Base-by-base conservation (phyloP, 2,888 invertebrate species). In the Drosophila imparisetae region DNA sequence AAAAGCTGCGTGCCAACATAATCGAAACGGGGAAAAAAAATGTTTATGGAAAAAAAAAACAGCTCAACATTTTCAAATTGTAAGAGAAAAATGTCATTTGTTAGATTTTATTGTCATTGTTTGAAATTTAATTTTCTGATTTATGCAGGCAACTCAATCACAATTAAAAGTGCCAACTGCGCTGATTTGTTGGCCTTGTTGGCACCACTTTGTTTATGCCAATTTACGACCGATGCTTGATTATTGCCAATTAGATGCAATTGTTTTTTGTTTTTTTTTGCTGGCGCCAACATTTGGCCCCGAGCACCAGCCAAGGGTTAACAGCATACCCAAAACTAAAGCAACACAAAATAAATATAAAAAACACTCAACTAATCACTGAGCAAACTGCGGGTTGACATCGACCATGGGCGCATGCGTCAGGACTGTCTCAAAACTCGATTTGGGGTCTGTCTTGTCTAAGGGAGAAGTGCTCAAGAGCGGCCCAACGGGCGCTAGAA, bases 71-170 rank as follows among this genome's bases (percentile, higher is more conserved):
- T 57, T 49, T 34, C 29, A 67, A 57, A 50, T 38, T 29, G 34
- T 21, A 24, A 32, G 63, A 53, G 58, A 34, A 54, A 60, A 83
- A 76, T 68, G 70, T 58, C 64, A 72, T 80, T 78, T 81, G 75
- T 72, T 86, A 83, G 86, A 81, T 85, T 85, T 85, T 86, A 87
- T 87, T 89, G 87, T 75, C 58, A 63, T 72, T 84, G 80, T 87
- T 82, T 73, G 84, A 74, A 81, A 83, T 88, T 89, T 86, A 81
- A 86, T 90, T 87, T 83, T 72, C 64, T 88, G 90, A 87, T 87
- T 87, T 90, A 87, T 90, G 84, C 79, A 67, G 63, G 55, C 74
- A 83, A 80, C 81, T 87, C 87, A 89, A 87, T 87, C 87, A 89
- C 84, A 87, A 83, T 87, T 80, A 78, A 78, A 79, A 83, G 67